Conservation (phyloP, 2,113 vertebrate species). For the Laticauda laticaudata region DNA sequence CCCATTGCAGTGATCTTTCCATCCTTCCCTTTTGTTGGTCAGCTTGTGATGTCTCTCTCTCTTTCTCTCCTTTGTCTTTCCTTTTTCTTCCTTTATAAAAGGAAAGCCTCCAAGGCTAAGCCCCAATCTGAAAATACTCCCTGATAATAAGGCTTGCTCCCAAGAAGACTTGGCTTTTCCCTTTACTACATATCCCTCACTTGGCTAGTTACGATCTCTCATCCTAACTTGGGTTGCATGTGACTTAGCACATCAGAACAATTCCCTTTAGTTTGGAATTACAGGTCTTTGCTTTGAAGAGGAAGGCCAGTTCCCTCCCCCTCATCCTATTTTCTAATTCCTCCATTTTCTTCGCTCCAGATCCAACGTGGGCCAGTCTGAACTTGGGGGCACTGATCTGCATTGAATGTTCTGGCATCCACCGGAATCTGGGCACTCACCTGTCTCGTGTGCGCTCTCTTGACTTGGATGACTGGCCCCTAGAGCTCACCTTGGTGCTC, state of each 20-base stretch:
- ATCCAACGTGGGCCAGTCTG: conserved; percentile 94
- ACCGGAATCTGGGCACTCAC: conserved; percentile 93
- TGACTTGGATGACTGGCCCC: conserved; percentile 93
- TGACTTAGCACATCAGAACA: neutral
- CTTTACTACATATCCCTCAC: neutral
- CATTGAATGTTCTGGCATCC: conserved; percentile 96
- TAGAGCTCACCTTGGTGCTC: conserved; percentile 91
- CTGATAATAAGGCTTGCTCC: neutral
- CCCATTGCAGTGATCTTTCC: neutral
- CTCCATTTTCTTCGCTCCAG: conserved; percentile 56
- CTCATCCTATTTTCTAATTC: neutral
- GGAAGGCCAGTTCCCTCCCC: no score
- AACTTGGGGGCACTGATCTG: conserved; percentile 95
- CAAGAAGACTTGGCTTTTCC: neutral
- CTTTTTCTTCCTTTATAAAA: neutral
- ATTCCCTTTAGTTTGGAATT: neutral
- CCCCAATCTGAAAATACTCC: neutral
- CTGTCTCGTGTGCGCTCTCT: conserved; percentile 93
- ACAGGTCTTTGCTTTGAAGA: neutral
- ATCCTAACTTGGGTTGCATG: neutral
- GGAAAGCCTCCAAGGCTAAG: neutral
- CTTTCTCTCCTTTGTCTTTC: neutral
- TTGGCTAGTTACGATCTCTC: neutral
- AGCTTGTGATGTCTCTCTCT: neutral
- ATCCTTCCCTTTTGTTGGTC: neutral